Evolutionary conservation across 2,888 invertebrate species (phyloP).

Genomic region (Lydus trimaculatus): DNA sequence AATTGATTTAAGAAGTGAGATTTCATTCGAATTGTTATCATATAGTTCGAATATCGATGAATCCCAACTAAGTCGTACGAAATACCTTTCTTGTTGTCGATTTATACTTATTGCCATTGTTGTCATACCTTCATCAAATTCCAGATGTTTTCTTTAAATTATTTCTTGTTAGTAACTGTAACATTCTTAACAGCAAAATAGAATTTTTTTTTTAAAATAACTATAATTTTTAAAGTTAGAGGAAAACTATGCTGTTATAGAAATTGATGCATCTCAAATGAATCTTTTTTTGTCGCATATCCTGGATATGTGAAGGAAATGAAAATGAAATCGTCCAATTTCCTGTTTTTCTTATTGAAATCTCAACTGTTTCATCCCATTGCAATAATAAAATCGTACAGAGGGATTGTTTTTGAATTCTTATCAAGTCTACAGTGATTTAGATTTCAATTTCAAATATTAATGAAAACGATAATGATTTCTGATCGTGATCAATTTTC

Average conservation of each 20-base stretch:
- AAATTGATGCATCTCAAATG: not conserved
- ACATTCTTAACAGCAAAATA: not conserved
- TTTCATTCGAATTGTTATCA: too few species aligned
- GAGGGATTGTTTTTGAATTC: not conserved
- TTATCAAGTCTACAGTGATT: not conserved
- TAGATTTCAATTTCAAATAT: not conserved
- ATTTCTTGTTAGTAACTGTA: too few species aligned
- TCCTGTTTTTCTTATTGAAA: not conserved
- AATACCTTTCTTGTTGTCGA: too few species aligned
- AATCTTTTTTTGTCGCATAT: not conserved
- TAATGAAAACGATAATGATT: too few species aligned
- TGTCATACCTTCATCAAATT: conserved; percentile 1
- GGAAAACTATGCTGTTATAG: too few species aligned
- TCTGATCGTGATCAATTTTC: too few species aligned
- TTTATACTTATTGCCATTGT: not conserved
- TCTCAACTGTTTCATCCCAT: not conserved
- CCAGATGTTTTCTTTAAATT: not conserved
- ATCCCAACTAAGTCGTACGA: not conserved
- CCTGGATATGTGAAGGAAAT: not conserved
- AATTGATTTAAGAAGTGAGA: too few species aligned
- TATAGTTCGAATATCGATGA: not conserved
- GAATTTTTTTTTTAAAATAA: not conserved
- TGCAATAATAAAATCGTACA: not conserved
- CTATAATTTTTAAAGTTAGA: too few species aligned
- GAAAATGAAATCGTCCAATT: not conserved